Evolutionary conservation across 2,888 invertebrate species (phyloP).

Genomic region (Argyresthia albistria): DNA sequence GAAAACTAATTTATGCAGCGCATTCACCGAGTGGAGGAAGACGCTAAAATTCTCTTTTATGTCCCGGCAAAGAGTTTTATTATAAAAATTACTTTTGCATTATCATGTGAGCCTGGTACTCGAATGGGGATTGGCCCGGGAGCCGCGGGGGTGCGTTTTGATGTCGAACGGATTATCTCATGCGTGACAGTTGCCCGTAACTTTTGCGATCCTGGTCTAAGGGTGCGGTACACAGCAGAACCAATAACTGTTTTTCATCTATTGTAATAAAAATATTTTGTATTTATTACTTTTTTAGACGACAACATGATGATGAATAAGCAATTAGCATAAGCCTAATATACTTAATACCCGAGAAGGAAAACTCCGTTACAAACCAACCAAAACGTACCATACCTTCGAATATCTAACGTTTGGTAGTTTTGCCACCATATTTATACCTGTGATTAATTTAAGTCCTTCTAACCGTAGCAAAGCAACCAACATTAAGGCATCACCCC

Average conservation of each 20-base stretch:
- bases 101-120: conserved; percentile 55
- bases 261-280: no score
- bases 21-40: conserved; percentile 31
- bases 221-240: background rate
- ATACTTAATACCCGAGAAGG: no score
- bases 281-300: no score
- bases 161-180: conserved; percentile 48
- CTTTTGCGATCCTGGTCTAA: background rate
- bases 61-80: conserved; percentile 63
- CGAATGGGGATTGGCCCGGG: conserved; percentile 26
- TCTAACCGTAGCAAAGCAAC: no score
- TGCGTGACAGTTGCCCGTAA: conserved; percentile 53
- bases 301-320: no score
- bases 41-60: conserved; percentile 58
- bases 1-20: conserved; percentile 67
- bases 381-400: no score
- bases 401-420: no score
- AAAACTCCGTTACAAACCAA: no score
- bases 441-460: no score
- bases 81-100: conserved; percentile 67
- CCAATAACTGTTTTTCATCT: no score
- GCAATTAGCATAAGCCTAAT: no score
- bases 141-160: conserved; percentile 14
- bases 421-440: no score
- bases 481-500: conserved; percentile 14